A percentile compares a stretch with the other conserved stretches of the same genome.
These are phyloP conservation scores for Rhopalosiphum nymphaeae DNA, from an alignment of 2,888 invertebrate species.

Conservation along the genomic window DNA sequence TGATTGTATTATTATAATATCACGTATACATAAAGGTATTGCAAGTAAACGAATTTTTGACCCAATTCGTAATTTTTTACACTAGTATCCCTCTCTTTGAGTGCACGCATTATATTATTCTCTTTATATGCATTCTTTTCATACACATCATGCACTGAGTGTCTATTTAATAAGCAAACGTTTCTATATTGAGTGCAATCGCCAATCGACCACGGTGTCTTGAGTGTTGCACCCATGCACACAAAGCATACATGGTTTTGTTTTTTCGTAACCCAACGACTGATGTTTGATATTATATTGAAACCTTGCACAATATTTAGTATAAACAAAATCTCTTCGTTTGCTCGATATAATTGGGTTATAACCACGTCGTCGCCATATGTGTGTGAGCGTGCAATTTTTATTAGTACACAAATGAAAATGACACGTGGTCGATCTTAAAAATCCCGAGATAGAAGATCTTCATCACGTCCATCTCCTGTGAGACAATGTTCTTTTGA, in stretches of 20 bases:
- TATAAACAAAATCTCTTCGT: neutral
- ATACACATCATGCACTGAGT: neutral
- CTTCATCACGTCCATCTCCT: neutral
- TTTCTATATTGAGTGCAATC: neutral
- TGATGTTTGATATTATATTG: conserved; percentile 4
- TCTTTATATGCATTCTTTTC: neutral
- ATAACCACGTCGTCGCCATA: neutral
- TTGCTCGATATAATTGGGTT: neutral
- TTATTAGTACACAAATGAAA: neutral
- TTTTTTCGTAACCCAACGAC: neutral
- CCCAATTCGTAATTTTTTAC: neutral
- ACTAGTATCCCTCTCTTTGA: neutral
- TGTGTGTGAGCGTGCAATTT: neutral
- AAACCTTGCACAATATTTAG: conserved; percentile 1
- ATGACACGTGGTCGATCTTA: neutral
- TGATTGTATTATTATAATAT: neutral
- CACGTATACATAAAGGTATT: neutral
- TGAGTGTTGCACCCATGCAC: neutral
- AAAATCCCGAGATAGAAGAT: neutral
- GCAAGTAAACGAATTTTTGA: neutral
- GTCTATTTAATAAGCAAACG: neutral
- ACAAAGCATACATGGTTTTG: neutral
- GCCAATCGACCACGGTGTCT: neutral
- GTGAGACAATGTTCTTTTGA: neutral
- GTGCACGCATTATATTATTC: neutral